Conservation (phyloP, 2,888 invertebrate genomes). For the Opisthograptis luteolata region DNA sequence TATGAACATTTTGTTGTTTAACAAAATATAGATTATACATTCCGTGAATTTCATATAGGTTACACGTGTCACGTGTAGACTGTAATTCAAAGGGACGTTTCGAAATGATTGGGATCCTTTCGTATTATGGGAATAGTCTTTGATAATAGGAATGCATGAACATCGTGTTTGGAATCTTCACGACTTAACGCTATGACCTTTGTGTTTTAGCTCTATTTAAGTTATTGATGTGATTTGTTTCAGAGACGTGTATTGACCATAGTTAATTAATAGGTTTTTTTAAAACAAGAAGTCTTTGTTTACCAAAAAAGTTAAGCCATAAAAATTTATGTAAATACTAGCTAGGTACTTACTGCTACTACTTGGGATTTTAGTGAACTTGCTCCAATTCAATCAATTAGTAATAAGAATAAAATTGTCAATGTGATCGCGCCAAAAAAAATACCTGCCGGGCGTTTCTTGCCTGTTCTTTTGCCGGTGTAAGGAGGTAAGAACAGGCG, state of each 20-base stretch:
- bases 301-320: too few species aligned
- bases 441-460: too few species aligned
- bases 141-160: slow-evolving; percentile 20
- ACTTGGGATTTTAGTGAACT: too few species aligned
- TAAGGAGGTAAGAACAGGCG: too few species aligned
- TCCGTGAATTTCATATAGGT: slow-evolving; percentile 13
- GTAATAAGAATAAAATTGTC: too few species aligned
- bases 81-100: not conserved
- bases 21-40: slow-evolving; percentile 17
- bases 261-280: not conserved
- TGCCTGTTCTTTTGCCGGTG: too few species aligned
- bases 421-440: too few species aligned
- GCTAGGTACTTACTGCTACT: too few species aligned
- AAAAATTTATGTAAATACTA: too few species aligned
- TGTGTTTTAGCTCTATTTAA: slow-evolving; percentile 12
- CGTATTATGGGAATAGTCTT: slow-evolving; percentile 6
- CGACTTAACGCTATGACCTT: slow-evolving; percentile 22
- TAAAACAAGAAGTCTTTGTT: too few species aligned
- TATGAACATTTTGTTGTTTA: slow-evolving; percentile 15
- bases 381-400: too few species aligned
- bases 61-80: slow-evolving; percentile 9
- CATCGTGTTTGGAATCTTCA: slow-evolving; percentile 24
- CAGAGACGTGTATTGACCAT: not conserved
- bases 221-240: slow-evolving; percentile 6
- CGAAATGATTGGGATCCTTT: slow-evolving; percentile 1